These are phyloP conservation scores for Cacatua alba DNA, from an alignment of 2,113 vertebrate species.

Conservation along the genomic window DNA sequence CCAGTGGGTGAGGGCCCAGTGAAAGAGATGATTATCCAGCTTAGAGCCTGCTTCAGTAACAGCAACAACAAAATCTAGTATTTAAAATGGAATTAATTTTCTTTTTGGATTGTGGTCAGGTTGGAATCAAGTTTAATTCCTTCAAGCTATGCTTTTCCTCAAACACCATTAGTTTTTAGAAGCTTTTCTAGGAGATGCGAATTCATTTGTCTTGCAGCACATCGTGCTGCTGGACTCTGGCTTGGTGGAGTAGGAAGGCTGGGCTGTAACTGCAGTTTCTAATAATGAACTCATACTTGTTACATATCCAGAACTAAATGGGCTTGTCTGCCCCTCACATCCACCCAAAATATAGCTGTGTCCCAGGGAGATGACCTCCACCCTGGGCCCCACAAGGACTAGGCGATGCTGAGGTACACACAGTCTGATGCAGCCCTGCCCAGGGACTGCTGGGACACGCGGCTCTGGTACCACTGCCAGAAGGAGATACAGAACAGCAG, in stretches of 20 bases:
- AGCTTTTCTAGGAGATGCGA: not conserved
- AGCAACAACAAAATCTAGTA: not conserved
- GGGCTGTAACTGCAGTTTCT: not conserved
- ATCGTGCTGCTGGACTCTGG: not conserved
- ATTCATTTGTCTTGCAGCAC: not conserved
- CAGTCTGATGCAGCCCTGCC: not conserved
- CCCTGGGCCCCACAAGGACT: not conserved
- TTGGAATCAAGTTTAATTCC: conserved; percentile 16
- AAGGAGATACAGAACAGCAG: not conserved
- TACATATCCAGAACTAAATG: not conserved
- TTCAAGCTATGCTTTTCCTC: not conserved
- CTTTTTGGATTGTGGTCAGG: not conserved
- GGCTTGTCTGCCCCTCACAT: not conserved
- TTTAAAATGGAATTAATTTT: conserved; percentile 33
- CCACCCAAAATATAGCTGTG: not conserved
- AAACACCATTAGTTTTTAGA: not conserved
- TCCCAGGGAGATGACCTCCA: not conserved
- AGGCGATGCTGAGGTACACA: fast-evolving
- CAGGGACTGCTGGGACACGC: fast-evolving
- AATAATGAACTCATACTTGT: conserved; percentile 45
- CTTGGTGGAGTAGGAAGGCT: not conserved
- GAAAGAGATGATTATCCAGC: not conserved
- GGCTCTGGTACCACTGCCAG: not conserved
- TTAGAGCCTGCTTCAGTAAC: not conserved
- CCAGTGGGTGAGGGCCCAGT: not conserved